phyloP scores from a whole-genome alignment of 2,113 vertebrate genomes.

The Syngnathus scovelli region DNA sequence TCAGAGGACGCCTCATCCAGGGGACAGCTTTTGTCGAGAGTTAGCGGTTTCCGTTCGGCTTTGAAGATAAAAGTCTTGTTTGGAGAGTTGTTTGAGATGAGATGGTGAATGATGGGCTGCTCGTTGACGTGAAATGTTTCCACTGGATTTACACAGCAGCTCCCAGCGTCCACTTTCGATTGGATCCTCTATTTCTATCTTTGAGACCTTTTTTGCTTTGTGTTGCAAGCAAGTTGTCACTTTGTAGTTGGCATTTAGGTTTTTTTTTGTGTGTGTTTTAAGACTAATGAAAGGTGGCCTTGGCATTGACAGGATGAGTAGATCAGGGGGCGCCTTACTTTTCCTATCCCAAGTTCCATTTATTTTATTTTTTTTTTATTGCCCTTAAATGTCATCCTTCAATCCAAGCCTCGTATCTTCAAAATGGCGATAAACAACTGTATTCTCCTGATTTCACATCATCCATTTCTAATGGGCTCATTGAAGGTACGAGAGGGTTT shows the following conservation, averaged over 20 bases:
- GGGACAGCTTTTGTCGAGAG: background rate
- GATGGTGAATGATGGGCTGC: background rate
- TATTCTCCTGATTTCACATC: background rate
- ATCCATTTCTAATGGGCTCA: background rate
- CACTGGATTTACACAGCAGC: background rate
- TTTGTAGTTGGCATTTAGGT: background rate
- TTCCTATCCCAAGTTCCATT: no score
- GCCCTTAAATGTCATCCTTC: background rate
- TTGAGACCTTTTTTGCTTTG: background rate
- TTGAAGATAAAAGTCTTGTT: slow-evolving; percentile 1
- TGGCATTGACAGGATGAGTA: background rate
- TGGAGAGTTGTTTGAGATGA: background rate
- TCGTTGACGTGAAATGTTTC: background rate
- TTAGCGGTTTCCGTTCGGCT: background rate
- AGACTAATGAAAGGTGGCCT: background rate
- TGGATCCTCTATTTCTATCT: no score
- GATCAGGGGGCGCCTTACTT: background rate
- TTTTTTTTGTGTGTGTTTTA: background rate
- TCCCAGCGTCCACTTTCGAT: background rate
- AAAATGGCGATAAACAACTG: background rate
- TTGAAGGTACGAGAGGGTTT: background rate
- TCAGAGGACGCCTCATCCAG: background rate
- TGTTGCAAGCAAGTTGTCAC: background rate
- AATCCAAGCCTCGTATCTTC: background rate
- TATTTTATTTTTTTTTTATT: background rate